These are phyloP conservation scores for Silurus meridionalis DNA, from an alignment of 2,113 vertebrate species.

Conservation along the genomic window DNA sequence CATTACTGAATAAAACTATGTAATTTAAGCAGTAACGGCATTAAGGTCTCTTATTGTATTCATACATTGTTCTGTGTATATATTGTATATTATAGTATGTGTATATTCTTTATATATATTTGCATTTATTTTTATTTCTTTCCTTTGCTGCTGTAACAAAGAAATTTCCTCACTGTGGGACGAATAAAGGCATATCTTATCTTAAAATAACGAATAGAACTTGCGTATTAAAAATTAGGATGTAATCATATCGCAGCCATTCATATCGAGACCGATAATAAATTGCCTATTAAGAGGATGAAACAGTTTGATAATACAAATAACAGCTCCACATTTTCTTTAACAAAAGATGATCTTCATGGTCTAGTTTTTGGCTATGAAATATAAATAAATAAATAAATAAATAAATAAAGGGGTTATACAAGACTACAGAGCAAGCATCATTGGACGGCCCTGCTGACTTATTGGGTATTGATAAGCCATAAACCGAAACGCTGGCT, in stretches of 20 bases:
- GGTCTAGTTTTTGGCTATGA: neutral
- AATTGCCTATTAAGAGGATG: neutral
- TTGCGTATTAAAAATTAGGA: neutral
- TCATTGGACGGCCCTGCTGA: constrained; percentile 7
- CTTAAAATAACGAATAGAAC: neutral
- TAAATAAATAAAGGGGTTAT: neutral
- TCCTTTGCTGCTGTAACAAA: too few species aligned
- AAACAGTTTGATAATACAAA: neutral
- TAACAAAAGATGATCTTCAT: neutral
- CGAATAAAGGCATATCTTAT: too few species aligned
- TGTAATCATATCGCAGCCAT: neutral
- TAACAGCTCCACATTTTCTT: neutral
- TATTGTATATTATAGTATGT: too few species aligned
- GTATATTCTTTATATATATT: too few species aligned
- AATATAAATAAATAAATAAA: too few species aligned
- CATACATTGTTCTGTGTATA: too few species aligned
- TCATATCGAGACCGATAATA: neutral
- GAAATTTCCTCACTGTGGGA: too few species aligned
- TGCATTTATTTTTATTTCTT: neutral
- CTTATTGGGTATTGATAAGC: constrained; percentile 30
- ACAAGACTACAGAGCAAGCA: constrained; percentile 17
- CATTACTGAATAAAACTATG: neutral
- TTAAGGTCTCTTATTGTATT: too few species aligned
- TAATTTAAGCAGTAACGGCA: too few species aligned
- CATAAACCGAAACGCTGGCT: constrained; percentile 26